Base-by-base conservation (phyloP, 2,797 vertebrate species). In the Corythornis leucogaster region DNA sequence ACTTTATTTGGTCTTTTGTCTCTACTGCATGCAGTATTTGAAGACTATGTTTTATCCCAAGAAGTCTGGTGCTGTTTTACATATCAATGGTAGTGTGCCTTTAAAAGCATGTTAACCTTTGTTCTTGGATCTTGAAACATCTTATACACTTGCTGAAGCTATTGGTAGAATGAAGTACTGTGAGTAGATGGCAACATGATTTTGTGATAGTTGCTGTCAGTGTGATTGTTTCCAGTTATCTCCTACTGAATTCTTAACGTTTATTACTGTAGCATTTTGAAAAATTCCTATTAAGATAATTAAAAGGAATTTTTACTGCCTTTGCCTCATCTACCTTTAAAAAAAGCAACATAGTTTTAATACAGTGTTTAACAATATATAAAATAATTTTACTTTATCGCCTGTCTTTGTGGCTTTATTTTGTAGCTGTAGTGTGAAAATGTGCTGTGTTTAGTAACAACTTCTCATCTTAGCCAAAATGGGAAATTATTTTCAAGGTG, bases 21-120 rank as follows among this genome's bases (percentile, higher is more conserved):
- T 96, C 83, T 96, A 73, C 73, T 97, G 83, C 70, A 87, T 97
- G 85, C 55, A 58, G 22, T 96, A 53, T 94, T 94, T 96, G 80
- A 86, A 94, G 74, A 42, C 73, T 96, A 17, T 92, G 9, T 91
- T 82, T 93, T 91, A 75, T 78, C 80, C 73, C 87, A 45, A 55
- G 66, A 85, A 89, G 67, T 28, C 69, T 92, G 63, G 25, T 92
- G 74, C 53, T 96, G 14, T 83, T 96, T 94, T 92, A 51, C 22
- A 62, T 42, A 73, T 19, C 46, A 90, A 57, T 8, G 48, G 17
- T 61, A 85, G 28, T 4, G n/a, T 83, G 68, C 68, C 73, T 91
- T 87, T 81, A 59, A 89, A 87, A 94, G 64, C 38, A 89, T 77
- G 61, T 78, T 61, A 42, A 51, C 24, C 62, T 96, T 95, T 96